Conservation (phyloP, 2,797 vertebrate species). For the Lacerta viridis region DNA sequence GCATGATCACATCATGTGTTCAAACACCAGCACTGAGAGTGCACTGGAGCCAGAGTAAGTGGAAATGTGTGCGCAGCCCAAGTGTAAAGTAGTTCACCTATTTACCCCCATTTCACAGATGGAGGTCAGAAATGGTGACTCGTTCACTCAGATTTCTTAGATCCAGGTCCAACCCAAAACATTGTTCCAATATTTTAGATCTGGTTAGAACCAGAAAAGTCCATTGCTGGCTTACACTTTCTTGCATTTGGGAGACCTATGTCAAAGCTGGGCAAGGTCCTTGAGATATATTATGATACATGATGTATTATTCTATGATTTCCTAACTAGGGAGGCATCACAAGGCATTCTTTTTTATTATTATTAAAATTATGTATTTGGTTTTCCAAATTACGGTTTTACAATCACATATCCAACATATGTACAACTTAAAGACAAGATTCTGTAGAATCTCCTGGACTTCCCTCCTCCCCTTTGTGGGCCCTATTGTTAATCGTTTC, state of each 20-base stretch:
- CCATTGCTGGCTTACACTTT: background rate
- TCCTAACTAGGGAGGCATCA: background rate
- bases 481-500: too few relatives aligned
- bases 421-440: too few relatives aligned
- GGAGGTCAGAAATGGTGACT: background rate
- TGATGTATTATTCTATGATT: background rate
- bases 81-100: background rate
- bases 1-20: too few relatives aligned
- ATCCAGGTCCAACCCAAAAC: background rate
- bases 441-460: too few relatives aligned
- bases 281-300: background rate
- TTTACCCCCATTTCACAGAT: background rate
- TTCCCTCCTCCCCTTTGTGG: too few relatives aligned
- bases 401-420: too few relatives aligned
- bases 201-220: background rate
- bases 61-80: too few relatives aligned
- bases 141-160: background rate
- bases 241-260: background rate
- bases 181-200: slow-evolving; percentile 4
- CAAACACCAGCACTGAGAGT: too few relatives aligned
- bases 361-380: too few relatives aligned
- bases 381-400: too few relatives aligned
- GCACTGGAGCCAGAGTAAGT: too few relatives aligned
- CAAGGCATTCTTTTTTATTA: too few relatives aligned
- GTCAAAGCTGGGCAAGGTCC: background rate